Evolutionary conservation across 2,113 vertebrate genomes (phyloP), one percentile per base, ranked within the genome.

Genomic region (Fulmarus glacialis): DNA sequence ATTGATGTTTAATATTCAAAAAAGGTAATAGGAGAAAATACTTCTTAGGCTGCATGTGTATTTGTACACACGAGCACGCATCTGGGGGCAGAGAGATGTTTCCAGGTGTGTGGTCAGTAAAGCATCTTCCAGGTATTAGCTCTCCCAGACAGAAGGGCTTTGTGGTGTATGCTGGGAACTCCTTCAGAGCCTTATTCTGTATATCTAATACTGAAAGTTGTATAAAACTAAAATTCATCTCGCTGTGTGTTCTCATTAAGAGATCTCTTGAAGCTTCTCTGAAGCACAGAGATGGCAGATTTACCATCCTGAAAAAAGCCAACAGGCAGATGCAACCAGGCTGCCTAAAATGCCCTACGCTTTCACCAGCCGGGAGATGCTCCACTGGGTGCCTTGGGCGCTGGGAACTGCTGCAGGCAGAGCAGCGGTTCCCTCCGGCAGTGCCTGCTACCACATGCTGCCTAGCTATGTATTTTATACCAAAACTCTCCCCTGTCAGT

Each of bases 41-140:
- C 14, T 48, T 66, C 11, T 38, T 70, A 34, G 15, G 4, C 6
- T 12, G 2, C n/a, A 5, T 0, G 0, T 55, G 3, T 42, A 58
- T 30, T 34, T 52, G 7, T 32, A 38, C 23, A n/a, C 0, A 0
- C 3, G 24, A 19, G 8, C 27, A 47, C 17, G 6, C 22, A 45
- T 26, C 22, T 45, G 3, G 0, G 30, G 15, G 20, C 15, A 8
- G 26, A 43, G 38, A 71, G 75, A 8, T 24, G 34, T 58, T 62
- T 83, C 42, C 62, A 53, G 34, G 55, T 16, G 11, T 21, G 18
- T 18, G 47, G 32, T 30, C 43, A 56, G 50, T 24, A 38, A 27
- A 68, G 45, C 22, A 29, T 22, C 36, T 84, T 74, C 34, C 60
- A 74, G 23, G 18, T n/a, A 23, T n/a, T 23, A 50, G 14, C 22